Evolutionary conservation across 2,113 vertebrate genomes (phyloP).

Genomic region (Chinchilla lanigera): DNA sequence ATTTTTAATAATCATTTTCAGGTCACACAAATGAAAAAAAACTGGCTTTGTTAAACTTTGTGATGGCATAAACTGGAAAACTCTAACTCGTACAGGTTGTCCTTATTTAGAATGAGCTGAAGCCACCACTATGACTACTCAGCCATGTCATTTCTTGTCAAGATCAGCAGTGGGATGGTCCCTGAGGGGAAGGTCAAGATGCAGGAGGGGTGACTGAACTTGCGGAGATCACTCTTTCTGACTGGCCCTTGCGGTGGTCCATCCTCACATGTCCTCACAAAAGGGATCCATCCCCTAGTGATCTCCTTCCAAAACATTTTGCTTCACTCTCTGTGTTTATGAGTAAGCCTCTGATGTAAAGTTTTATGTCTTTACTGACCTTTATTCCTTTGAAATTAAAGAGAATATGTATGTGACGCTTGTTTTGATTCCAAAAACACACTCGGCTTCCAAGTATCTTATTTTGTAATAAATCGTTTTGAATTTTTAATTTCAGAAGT

Average conservation of each 20-base stretch:
- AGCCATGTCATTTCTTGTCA: background rate
- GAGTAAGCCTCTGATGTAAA: background rate
- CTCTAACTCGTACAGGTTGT: accelerated
- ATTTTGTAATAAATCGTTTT: background rate
- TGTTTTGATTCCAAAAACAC: background rate
- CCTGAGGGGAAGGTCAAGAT: background rate
- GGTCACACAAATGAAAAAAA: background rate
- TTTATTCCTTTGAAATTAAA: background rate
- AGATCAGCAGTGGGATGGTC: background rate
- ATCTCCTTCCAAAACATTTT: background rate
- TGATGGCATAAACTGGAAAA: background rate
- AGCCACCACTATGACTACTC: background rate
- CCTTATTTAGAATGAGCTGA: background rate
- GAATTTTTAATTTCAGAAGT: background rate
- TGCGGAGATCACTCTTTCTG: background rate
- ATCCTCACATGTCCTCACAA: background rate
- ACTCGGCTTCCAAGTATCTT: background rate
- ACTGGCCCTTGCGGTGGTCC: background rate
- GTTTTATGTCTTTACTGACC: background rate
- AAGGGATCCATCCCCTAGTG: background rate
- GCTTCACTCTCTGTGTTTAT: background rate
- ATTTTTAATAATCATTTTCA: background rate
- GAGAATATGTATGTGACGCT: background rate
- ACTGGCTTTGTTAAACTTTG: background rate
- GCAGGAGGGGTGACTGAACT: background rate